Evolutionary conservation across 1,140 invertebrate species (phyloP), one percentile per base, ranked within the genome.

Genomic region (Antheraea mylitta): DNA sequence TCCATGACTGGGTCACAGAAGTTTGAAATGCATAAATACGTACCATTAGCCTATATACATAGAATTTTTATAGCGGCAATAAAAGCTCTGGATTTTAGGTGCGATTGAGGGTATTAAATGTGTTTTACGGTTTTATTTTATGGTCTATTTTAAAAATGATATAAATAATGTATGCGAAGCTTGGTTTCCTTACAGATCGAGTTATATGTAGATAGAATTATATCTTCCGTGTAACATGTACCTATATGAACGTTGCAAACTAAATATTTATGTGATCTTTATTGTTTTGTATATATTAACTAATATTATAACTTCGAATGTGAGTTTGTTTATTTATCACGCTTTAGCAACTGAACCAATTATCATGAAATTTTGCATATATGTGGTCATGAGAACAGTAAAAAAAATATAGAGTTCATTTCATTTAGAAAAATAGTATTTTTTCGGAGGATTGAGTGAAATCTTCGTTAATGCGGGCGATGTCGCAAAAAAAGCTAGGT

Each of bases 51-150:
- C 45, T 53, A 53, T 18, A 61, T 18, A 67, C 45, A 67, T 67
- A 72, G 61, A 65, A 69, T 30, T 67, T 74, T 74, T 74, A 74
- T 63, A 48, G 59, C 37, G 11, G 11, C 48, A 66, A 69, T 71
- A 71, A 74, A 74, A 65, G 69, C 8, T 22, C 36, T 19, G 59
- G 60, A 66, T 70, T 70, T 70, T 66, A 65, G 60, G 63, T 59
- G 68, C 58, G 30, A 62, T 68, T 65, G 42, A 59, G 66, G 18
- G 18, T 38, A 59, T 65, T 62, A 38, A 7, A 19, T 36, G 53
- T 3, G 22, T 64, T 74, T 74, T 68, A 68, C 22, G 60, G 30
- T 61, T 61, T 30, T 45, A 18, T 61, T 74, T 70, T 70, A 71
- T 68, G 45, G 38, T 45, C 18, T 71, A 71, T 71, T 69, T 30